Conservation (phyloP, 2,113 vertebrate species). For the Cavia porcellus region DNA sequence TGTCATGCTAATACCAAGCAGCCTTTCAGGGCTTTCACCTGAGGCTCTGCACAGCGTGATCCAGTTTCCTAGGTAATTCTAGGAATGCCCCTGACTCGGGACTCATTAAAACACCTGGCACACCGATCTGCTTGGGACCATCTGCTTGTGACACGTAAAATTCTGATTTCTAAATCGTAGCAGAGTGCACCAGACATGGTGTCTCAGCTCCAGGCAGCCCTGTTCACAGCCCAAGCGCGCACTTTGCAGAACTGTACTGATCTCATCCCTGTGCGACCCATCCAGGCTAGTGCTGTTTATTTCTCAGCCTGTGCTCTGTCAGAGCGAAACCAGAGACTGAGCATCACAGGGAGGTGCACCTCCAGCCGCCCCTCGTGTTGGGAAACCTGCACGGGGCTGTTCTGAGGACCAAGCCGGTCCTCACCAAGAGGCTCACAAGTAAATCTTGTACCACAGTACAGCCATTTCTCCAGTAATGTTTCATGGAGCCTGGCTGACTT, state of each 20-base stretch:
- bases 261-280: neutral
- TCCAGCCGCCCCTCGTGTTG: too few relatives aligned
- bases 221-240: neutral
- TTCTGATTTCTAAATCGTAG: neutral
- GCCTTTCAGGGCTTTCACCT: constrained; percentile 49
- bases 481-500: neutral
- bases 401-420: neutral
- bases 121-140: neutral
- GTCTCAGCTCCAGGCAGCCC: neutral
- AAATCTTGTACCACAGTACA: neutral
- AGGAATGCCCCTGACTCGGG: neutral
- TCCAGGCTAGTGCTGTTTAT: neutral
- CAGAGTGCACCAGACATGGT: fast-evolving
- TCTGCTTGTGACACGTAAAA: neutral
- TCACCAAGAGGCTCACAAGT: neutral
- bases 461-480: too few relatives aligned
- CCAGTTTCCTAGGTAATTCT: constrained; percentile 42
- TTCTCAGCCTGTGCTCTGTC: neutral
- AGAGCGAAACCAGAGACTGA: neutral
- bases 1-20: neutral
- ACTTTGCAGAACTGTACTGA: neutral
- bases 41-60: constrained; percentile 25
- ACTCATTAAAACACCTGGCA: constrained; percentile 70
- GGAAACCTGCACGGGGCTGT: neutral
- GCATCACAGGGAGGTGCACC: neutral